phyloP scores from a whole-genome alignment of 2,888 invertebrate species.

The Epirrhoe alternata region DNA sequence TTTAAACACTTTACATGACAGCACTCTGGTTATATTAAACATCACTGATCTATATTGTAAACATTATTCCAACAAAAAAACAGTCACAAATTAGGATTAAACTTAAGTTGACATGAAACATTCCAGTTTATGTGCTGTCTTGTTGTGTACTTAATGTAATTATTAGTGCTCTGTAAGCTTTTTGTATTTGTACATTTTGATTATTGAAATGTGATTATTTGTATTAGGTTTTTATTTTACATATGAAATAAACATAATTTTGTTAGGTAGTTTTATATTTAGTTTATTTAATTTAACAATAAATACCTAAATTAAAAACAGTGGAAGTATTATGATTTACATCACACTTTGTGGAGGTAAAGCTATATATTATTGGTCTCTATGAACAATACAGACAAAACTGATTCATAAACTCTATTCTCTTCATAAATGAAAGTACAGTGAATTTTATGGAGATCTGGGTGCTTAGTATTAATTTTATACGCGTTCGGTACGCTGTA shows the following conservation, averaged over 20 bases:
- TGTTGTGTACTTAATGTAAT: constrained; percentile 76
- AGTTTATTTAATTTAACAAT: constrained; percentile 63
- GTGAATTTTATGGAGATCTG: no score
- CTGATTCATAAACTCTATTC: no score
- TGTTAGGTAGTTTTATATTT: constrained; percentile 66
- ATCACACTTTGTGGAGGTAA: constrained; percentile 5
- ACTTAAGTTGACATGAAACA: constrained; percentile 61
- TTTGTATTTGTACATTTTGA: constrained; percentile 80
- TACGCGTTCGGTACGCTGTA: no score
- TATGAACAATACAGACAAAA: no score
- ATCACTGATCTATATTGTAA: not conserved
- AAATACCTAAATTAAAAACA: constrained; percentile 63
- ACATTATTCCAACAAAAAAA: constrained; percentile 6
- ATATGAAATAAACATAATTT: constrained; percentile 58
- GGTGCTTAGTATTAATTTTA: no score
- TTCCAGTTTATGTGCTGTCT: constrained; percentile 80
- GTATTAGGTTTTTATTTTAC: constrained; percentile 57
- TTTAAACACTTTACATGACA: constrained; percentile 65
- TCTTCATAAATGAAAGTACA: no score
- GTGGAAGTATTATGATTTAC: constrained; percentile 18
- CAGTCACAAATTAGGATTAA: constrained; percentile 53
- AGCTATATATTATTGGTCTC: no score
- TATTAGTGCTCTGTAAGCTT: constrained; percentile 48
- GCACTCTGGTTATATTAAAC: constrained; percentile 59
- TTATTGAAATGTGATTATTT: constrained; percentile 68